Base-by-base conservation (phyloP, 2,888 invertebrate genomes). In the Leucophenga maculata region DNA sequence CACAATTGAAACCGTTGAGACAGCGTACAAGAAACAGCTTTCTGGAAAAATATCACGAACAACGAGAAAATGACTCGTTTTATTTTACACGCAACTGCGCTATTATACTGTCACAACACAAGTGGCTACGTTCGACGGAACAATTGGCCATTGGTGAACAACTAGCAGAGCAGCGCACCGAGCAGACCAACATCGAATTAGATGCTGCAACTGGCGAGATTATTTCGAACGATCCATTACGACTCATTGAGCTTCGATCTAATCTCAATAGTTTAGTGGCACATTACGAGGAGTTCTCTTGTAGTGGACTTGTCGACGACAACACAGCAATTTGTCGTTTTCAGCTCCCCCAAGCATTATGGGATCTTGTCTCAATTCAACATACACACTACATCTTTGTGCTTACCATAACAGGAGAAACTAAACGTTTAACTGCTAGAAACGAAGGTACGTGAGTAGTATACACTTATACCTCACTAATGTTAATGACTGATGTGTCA, bases 61-160 rank as follows among this genome's bases (percentile, higher is more conserved):
- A 89, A 69, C 83, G 86, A 22, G 74, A 77, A 52, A 84, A 83
- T 73, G 89, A 89, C 73, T 82, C 83, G 54, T 87, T 86, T 71
- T 88, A 85, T 71, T 89, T 89, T 66, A 78, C 86, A 0, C 74
- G 76, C 68, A 89, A 86, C 54, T 89, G 88, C 67, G 86, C 85
- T 9, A 74, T 86, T 0, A 87, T 87, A 46, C 76, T 89, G 16
- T 81, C 80, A 11, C 75, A 85, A 50, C 88, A 89, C 78, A 85
- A 84, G 32, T 89, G 89, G 89, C 75, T 89, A 9, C 79, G 80
- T 11, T 57, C 70, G 9, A 69, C 70, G 3, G 62, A 22, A 9
- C 11, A n/a, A 1, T 8, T n/a, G 13, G 8, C n/a, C 57, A 18
- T 39, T 13, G 31, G 14, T 31, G n/a, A 69, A 14, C 9, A 65